Evolutionary conservation across 2,797 vertebrate genomes (phyloP).

Genomic region (Hemitrygon akajei): DNA sequence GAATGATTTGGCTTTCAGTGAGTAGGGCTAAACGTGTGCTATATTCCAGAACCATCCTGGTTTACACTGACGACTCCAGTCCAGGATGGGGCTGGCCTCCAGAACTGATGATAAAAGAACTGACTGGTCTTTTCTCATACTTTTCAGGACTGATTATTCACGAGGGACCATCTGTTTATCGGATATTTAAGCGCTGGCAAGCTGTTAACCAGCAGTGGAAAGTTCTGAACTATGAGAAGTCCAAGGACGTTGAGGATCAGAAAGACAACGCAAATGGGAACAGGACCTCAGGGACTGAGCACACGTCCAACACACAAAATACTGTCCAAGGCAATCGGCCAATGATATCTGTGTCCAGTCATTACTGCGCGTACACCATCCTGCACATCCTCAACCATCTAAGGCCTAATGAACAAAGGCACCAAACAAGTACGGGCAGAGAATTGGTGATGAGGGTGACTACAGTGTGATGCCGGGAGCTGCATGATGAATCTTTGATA

Average conservation of each 20-base stretch:
- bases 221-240: conserved; percentile 95
- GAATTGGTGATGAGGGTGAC: conserved; percentile 99
- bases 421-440: conserved; percentile 73
- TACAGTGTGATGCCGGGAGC: conserved; percentile 73
- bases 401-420: conserved; percentile 78
- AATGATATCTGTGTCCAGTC: conserved; percentile 69
- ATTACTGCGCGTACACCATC: conserved; percentile 95
- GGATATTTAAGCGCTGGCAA: conserved; percentile 98
- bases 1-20: too few species aligned
- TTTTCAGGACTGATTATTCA: conserved; percentile 84
- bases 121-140: conserved; percentile 36
- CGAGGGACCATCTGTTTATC: conserved; percentile 93
- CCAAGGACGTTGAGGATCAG: conserved; percentile 82
- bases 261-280: conserved; percentile 70
- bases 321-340: conserved; percentile 55
- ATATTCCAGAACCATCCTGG: too few species aligned
- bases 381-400: conserved; percentile 94
- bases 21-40: too few species aligned
- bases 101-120: not conserved
- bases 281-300: conserved; percentile 36
- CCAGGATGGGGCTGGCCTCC: not conserved
- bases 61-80: too few species aligned
- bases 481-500: conserved; percentile 38
- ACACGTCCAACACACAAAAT: conserved; percentile 43
- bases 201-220: conserved; percentile 99